Evolutionary conservation across 2,888 invertebrate genomes (phyloP).

Genomic region (Drosophila siamana): DNA sequence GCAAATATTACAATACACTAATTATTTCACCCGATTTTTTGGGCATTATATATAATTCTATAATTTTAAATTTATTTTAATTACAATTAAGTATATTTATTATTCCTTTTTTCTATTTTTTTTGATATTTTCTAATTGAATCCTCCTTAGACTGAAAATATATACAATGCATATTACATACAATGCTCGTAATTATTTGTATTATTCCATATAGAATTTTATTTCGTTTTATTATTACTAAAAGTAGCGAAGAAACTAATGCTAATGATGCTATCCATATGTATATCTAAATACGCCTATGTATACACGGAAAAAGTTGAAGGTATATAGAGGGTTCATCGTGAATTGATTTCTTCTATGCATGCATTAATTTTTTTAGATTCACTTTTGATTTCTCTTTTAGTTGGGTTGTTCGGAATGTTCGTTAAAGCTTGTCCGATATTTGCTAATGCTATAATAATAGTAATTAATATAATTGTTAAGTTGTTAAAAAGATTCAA

Average conservation of each 20-base stretch:
- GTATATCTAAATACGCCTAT: slow-evolving; percentile 24
- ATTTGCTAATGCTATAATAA: slow-evolving; percentile 4
- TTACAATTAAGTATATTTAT: slow-evolving; percentile 23
- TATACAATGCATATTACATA: slow-evolving; percentile 58
- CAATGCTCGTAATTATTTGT: slow-evolving; percentile 31
- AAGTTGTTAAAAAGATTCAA: slow-evolving; percentile 23
- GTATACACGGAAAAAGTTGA: slow-evolving; percentile 28
- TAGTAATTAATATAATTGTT: slow-evolving; percentile 11
- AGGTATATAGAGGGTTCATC: slow-evolving; percentile 24
- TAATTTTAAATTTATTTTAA: slow-evolving; percentile 36
- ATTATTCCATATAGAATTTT: slow-evolving; percentile 19
- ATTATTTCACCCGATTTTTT: slow-evolving; percentile 28
- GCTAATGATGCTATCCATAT: slow-evolving; percentile 49
- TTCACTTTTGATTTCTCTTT: slow-evolving; percentile 23
- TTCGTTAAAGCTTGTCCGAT: slow-evolving; percentile 63
- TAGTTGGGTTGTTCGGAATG: slow-evolving; percentile 40
- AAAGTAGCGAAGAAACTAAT: slow-evolving; percentile 61
- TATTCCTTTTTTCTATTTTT: slow-evolving; percentile 7
- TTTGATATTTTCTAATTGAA: slow-evolving; percentile 58
- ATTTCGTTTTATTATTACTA: slow-evolving; percentile 15
- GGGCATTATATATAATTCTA: slow-evolving; percentile 23
- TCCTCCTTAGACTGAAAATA: slow-evolving; percentile 55
- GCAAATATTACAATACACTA: slow-evolving; percentile 70
- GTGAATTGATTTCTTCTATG: slow-evolving; percentile 8
- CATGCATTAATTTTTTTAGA: neutral